Conservation (phyloP, 2,113 vertebrate genomes). For the Hyperopisus bebe region DNA sequence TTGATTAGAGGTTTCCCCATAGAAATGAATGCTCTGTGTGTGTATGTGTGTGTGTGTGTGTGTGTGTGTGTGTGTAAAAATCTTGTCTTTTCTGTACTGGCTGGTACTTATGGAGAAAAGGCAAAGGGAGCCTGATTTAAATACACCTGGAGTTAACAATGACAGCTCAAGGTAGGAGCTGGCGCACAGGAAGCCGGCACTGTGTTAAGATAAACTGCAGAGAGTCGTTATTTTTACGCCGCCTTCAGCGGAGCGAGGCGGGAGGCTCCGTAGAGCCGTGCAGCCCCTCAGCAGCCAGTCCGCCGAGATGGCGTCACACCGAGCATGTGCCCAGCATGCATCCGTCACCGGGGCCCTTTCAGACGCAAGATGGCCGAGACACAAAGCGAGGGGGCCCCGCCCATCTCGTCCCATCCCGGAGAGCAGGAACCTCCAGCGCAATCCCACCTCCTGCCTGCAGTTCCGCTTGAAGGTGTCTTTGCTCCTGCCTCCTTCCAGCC, state of each 20-base stretch:
- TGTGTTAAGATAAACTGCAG: neutral
- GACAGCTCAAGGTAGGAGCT: neutral
- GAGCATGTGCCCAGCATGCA: neutral
- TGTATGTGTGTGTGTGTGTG: neutral
- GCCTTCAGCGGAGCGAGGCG: neutral
- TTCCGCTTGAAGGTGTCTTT: neutral
- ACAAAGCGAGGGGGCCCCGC: neutral
- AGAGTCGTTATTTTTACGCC: neutral
- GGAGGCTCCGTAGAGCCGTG: neutral
- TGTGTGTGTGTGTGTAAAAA: neutral
- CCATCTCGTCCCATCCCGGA: neutral
- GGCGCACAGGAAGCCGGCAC: neutral
- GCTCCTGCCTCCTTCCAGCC: neutral
- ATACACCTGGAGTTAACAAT: neutral
- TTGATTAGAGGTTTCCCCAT: no score
- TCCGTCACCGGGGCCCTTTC: neutral
- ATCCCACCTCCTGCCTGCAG: constrained; percentile 10
- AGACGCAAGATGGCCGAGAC: neutral
- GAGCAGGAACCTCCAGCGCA: neutral
- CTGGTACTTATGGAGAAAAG: neutral
- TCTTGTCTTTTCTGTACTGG: neutral
- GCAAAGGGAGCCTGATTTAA: neutral
- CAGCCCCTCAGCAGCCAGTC: neutral
- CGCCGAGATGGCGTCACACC: neutral
- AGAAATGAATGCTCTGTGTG: neutral